Conservation (phyloP, 2,888 invertebrate genomes). For the Parnassius glacialis region DNA sequence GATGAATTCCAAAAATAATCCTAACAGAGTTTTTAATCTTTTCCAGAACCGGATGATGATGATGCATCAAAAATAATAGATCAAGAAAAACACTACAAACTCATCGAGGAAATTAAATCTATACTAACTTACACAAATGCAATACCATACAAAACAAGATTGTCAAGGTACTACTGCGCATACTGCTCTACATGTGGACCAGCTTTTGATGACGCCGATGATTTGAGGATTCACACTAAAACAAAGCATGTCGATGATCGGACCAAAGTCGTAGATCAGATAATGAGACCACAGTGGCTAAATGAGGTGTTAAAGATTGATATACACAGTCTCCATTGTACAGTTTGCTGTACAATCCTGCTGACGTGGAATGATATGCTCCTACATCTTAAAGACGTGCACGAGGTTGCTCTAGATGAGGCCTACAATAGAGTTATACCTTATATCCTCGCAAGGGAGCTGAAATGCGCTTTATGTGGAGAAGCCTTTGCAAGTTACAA, state of each 20-base stretch:
- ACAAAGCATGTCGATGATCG: constrained; percentile 40
- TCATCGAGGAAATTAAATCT: constrained; percentile 48
- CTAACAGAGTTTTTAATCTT: background rate
- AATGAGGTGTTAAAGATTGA: constrained; percentile 60
- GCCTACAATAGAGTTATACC: constrained; percentile 56
- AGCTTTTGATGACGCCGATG: constrained; percentile 44
- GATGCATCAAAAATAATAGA: constrained; percentile 13
- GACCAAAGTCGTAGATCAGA: constrained; percentile 40
- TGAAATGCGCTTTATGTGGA: constrained; percentile 50
- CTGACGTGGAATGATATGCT: constrained; percentile 54
- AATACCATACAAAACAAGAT: constrained; percentile 52
- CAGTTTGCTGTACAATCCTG: constrained; percentile 39
- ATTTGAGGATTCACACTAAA: constrained; percentile 47
- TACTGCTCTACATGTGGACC: constrained; percentile 47
- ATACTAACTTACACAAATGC: constrained; percentile 54
- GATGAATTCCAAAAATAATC: background rate
- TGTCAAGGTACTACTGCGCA: constrained; percentile 45
- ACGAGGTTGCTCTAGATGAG: constrained; percentile 43
- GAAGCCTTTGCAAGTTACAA: constrained; percentile 43
- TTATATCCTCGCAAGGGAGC: constrained; percentile 47
- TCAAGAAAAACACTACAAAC: constrained; percentile 32
- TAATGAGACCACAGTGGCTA: constrained; percentile 48
- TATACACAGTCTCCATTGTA: constrained; percentile 47
- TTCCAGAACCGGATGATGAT: constrained; percentile 27
- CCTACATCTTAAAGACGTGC: constrained; percentile 45